phyloP scores from a whole-genome alignment of 2,888 invertebrate species.

The Apocheima hispidaria region DNA sequence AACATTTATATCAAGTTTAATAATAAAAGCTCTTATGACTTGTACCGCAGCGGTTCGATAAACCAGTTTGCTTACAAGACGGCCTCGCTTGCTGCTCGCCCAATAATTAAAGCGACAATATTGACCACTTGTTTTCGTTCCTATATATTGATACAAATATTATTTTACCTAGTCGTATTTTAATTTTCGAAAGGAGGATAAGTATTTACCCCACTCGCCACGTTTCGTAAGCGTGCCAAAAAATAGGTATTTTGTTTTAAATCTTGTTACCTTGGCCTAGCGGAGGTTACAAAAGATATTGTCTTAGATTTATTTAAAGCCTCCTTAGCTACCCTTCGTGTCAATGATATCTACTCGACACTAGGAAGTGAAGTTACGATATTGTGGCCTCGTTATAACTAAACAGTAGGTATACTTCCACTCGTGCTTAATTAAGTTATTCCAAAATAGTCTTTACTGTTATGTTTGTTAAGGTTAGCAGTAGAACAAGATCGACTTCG shows the following conservation, averaged over 20 bases:
- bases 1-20: not conserved
- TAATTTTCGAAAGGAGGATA: conserved; percentile 63
- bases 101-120: conserved; percentile 79
- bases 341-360: conserved; percentile 21
- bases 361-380: conserved; percentile 21
- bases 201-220: conserved; percentile 52
- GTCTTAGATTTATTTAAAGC: conserved; percentile 11
- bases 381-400: conserved; percentile 24
- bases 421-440: conserved; percentile 12
- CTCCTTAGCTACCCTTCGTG: conserved; percentile 15
- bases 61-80: conserved; percentile 81
- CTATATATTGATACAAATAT: conserved; percentile 71
- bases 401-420: not conserved
- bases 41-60: conserved; percentile 65
- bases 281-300: conserved; percentile 14
- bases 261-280: conserved; percentile 46
- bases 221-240: conserved; percentile 56
- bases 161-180: conserved; percentile 56
- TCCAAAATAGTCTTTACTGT: conserved; percentile 28
- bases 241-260: conserved; percentile 45
- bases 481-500: conserved; percentile 2
- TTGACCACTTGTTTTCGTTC: conserved; percentile 79
- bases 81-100: conserved; percentile 77
- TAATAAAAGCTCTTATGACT: conserved; percentile 56
- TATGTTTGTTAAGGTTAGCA: conserved; percentile 23